Base-by-base conservation (phyloP, 2,888 invertebrate species). In the Encarsia formosa region DNA sequence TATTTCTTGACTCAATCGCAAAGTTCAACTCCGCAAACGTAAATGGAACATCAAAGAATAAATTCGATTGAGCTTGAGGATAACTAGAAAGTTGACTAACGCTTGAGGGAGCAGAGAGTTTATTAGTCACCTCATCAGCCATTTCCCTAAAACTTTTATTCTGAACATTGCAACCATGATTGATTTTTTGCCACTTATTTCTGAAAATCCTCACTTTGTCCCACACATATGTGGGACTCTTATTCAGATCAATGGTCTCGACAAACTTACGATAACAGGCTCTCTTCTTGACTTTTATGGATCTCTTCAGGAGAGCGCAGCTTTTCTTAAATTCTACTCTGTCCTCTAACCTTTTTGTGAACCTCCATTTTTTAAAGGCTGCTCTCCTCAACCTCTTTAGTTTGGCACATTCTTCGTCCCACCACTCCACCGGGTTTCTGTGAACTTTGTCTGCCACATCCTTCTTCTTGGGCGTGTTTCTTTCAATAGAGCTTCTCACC, bases 341-440 rank as follows among this genome's bases (percentile, higher is more conserved):
- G 20, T 53, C 44, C 2, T 49, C 13, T 5, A 43, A 11, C 2
- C 34, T 20, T 3, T 5, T 2, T 4, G 40, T 32, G 23, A 19
- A 39, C 20, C 20, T 13, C 40, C 40, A 53, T 39, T 44, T 53
- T 39, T 53, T 49, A 23, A 39, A 45, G 2, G 40, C 16, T 2
- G 53, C 44, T 11, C 19, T 16, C 35, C 53, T 32, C 9, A 43
- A 16, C 35, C 26, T 44, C 26, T 44, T 45, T 3, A 35, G 3
- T 22, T 41, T 38, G 8, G 40, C 22, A 20, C 56, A 53, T 16
- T 53, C 50, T 4, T 15, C 4, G 8, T 54, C 51, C 53, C 53
- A 54, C 53, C 53, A 54, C 16, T 24, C 22, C n/a, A 53, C 46
- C 2, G 52, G 56, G 38, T 56, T 49, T 1, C 31, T n/a, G 22